These are phyloP conservation scores for Albula goreensis DNA, from an alignment of 2,113 vertebrate species.

Conservation along the genomic window DNA sequence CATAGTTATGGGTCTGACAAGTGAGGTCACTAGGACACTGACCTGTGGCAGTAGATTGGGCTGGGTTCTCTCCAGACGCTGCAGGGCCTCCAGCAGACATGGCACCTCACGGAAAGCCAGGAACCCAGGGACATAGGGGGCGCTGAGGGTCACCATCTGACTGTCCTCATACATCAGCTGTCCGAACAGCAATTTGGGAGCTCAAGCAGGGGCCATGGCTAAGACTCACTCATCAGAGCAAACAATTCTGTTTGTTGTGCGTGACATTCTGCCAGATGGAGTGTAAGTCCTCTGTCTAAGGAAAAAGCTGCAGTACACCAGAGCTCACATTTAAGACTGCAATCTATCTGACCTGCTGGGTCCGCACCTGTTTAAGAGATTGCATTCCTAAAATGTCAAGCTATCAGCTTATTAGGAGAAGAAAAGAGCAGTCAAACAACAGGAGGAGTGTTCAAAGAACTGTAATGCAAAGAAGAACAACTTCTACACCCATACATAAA, in stretches of 20 bases:
- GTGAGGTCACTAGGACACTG: neutral
- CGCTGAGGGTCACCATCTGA: conserved; percentile 75
- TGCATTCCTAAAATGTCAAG: neutral
- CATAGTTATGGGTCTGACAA: neutral
- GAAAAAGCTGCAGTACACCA: neutral
- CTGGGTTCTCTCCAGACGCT: conserved; percentile 62
- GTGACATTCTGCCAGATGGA: neutral
- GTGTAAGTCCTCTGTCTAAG: neutral
- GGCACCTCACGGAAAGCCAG: conserved; percentile 88
- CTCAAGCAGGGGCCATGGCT: neutral
- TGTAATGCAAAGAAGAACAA: conserved; percentile 11
- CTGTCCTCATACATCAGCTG: conserved; percentile 87
- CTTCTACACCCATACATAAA: neutral
- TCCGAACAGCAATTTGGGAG: neutral
- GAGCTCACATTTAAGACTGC: neutral
- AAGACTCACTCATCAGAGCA: neutral
- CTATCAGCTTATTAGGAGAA: neutral
- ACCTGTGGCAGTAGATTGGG: conserved; percentile 84
- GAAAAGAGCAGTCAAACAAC: neutral
- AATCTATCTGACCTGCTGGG: neutral
- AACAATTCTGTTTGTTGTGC: neutral
- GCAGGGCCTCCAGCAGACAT: conserved; percentile 79
- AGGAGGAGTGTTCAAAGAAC: neutral
- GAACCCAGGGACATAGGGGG: conserved; percentile 87
- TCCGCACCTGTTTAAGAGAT: neutral